These are phyloP conservation scores for Orchesella cincta DNA, from an alignment of 1,140 invertebrate species.

Conservation along the genomic window DNA sequence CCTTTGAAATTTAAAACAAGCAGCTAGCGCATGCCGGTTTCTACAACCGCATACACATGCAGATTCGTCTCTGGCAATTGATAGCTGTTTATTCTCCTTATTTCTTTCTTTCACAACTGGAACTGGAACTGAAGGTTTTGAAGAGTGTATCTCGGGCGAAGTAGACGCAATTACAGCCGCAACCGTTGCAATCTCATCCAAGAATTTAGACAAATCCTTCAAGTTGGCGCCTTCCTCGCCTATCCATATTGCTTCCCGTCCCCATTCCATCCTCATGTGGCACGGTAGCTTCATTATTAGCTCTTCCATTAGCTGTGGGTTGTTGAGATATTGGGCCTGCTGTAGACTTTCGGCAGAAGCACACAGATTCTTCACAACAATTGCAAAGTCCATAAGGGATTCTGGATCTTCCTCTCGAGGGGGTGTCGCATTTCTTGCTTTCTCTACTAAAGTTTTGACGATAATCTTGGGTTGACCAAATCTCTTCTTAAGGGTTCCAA, in stretches of 20 bases:
- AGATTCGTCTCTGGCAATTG: neutral
- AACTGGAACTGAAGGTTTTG: too few species aligned
- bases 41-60: neutral
- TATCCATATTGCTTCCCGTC: neutral
- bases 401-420: neutral
- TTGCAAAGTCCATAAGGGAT: neutral
- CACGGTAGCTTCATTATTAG: neutral
- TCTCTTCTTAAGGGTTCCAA: neutral
- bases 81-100: neutral
- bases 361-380: conserved; percentile 14
- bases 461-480: neutral
- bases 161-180: neutral
- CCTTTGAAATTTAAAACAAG: neutral
- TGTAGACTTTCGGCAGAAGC: conserved; percentile 4
- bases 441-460: neutral
- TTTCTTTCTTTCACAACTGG: neutral
- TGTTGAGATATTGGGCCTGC: neutral
- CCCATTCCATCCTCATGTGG: neutral
- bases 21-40: neutral
- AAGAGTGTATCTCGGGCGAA: too few species aligned
- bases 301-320: neutral
- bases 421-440: neutral
- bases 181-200: neutral
- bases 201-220: neutral
- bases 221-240: neutral